Conservation (phyloP, 2,888 invertebrate genomes). For the Dusona sp. region DNA sequence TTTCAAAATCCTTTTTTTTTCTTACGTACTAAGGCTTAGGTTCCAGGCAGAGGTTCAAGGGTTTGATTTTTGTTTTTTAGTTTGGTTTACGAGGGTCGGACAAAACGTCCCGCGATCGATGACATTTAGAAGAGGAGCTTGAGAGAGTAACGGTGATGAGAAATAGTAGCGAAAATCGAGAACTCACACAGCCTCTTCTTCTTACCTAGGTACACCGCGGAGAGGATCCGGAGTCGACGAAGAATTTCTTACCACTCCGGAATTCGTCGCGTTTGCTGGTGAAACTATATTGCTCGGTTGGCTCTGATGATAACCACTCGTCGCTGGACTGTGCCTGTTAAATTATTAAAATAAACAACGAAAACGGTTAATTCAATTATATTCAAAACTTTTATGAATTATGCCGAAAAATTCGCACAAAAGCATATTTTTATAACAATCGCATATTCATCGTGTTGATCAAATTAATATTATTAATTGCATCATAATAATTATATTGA, state of each 20-base stretch:
- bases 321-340: conserved; percentile 81
- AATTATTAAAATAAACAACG: neutral
- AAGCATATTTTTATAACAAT: no score
- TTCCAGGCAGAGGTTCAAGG: neutral
- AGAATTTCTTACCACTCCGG: conserved; percentile 83
- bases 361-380: neutral
- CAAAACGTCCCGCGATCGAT: conserved; percentile 34
- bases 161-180: conserved; percentile 25
- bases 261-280: conserved; percentile 79
- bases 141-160: neutral
- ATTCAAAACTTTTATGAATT: neutral
- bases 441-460: no score
- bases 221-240: conserved; percentile 82
- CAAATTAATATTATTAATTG: no score
- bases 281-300: conserved; percentile 82
- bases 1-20: conserved; percentile 19
- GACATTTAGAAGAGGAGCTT: conserved; percentile 1
- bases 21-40: conserved; percentile 30
- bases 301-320: conserved; percentile 81
- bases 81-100: conserved; percentile 8
- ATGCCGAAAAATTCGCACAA: neutral
- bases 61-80: neutral
- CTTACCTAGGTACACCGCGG: conserved; percentile 79
- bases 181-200: conserved; percentile 36
- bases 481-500: no score